Conservation (phyloP, 2,797 vertebrate genomes). For the Channa striata region DNA sequence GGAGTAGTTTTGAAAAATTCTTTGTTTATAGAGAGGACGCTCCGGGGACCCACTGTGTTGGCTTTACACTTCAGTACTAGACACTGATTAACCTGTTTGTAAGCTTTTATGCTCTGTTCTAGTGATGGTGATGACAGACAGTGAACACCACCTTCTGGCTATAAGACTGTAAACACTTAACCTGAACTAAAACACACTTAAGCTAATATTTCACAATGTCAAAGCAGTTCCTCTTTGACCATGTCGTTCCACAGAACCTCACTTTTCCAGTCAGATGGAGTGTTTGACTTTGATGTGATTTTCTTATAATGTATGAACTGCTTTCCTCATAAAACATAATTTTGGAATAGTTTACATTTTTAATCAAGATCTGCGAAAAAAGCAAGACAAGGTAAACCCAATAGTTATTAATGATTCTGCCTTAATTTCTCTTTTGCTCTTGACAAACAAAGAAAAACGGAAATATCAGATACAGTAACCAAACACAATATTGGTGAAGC, state of each 20-base stretch:
- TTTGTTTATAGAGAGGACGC: constrained; percentile 44
- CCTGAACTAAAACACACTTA: constrained; percentile 62
- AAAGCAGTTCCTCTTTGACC: constrained; percentile 47
- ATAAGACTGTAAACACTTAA: constrained; percentile 72
- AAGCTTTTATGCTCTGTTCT: constrained; percentile 64
- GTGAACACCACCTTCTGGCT: constrained; percentile 58
- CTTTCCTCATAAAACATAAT: not conserved
- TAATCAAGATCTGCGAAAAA: not conserved
- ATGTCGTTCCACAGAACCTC: constrained; percentile 41
- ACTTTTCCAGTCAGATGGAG: not conserved
- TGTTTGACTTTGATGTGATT: constrained; percentile 9
- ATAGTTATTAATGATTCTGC: not conserved
- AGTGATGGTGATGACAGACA: constrained; percentile 59
- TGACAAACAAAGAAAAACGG: constrained; percentile 27
- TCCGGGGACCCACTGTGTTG: constrained; percentile 49
- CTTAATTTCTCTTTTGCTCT: not conserved
- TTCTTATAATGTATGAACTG: not conserved
- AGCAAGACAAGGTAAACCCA: constrained; percentile 2
- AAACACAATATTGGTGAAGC: constrained; percentile 33
- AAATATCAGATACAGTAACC: constrained; percentile 19
- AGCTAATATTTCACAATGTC: constrained; percentile 70
- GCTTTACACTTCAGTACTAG: constrained; percentile 57
- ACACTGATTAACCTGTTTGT: constrained; percentile 73
- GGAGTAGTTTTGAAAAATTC: constrained; percentile 15
- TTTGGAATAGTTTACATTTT: not conserved